Evolutionary conservation across 2,113 vertebrate genomes (phyloP), one percentile per base, ranked within the genome.

Genomic region (Asarcornis scutulata): DNA sequence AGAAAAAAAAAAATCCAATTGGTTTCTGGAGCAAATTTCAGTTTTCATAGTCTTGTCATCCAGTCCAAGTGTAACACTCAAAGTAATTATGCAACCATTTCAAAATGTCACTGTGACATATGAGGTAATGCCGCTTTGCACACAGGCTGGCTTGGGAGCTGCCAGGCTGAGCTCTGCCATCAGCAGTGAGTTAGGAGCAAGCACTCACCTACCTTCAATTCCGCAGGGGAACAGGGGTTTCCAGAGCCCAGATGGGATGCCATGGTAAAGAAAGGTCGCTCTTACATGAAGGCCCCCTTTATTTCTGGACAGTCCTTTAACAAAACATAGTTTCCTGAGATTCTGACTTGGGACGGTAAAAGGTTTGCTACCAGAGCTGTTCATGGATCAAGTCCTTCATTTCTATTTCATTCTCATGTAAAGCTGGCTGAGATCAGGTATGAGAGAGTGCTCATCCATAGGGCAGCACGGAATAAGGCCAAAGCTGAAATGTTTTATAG

Each of bases 121-220:
- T 95, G 92, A 97, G 91, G 89, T 96, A 96, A 95, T 96, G 92
- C 83, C 82, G 52, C 90, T 83, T 97, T 94, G 56, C 89, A 31
- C 64, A 90, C 71, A 76, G 82, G 86, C 78, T 89, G 89, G 12
- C 7, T 55, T 76, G 86, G 90, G 91, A 95, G 82, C 64, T 91
- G 71, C 85, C 66, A 80, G 59, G 62, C 83, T 78, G 74, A 95
- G 91, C 75, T 86, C 60, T 62, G 74, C 63, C 3, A 5, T 88
- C 84, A 77, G 93, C 64, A 80, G 29, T 25, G 34, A 8, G 31
- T 85, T 91, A 94, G 92, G 40, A 91, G 55, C 15, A 9, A 96
- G 93, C 66, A 68, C 22, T 87, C 44, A 50, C 58, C 75, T 38
- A 29, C 91, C 92, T 95, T 95, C 48, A 1, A 80, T 85, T 97